Conservation (phyloP, 1,140 invertebrate species). For the Drosophila gunungcola region DNA sequence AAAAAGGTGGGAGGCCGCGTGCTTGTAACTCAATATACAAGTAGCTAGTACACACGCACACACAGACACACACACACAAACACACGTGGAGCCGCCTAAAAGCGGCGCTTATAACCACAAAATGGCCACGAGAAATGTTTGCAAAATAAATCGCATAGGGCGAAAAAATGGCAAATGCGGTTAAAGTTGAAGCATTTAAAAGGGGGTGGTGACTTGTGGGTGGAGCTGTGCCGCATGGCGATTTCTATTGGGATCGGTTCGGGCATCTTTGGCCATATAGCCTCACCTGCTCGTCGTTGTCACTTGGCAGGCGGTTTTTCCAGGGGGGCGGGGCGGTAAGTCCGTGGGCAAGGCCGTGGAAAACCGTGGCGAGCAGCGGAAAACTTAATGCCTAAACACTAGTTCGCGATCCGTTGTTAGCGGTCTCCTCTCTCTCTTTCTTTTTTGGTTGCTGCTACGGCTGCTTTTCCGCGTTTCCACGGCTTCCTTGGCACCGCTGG, state of each 20-base stretch:
- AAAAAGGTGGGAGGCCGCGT: constrained; percentile 33
- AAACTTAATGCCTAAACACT: constrained; percentile 69
- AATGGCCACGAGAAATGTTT: constrained; percentile 50
- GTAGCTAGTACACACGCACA: constrained; percentile 26
- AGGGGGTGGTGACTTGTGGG: constrained; percentile 13
- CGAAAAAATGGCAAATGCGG: constrained; percentile 27
- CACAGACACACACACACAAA: constrained; percentile 21
- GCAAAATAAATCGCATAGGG: constrained; percentile 29
- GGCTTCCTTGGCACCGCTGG: constrained; percentile 5
- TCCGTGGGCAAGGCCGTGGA: constrained; percentile 17
- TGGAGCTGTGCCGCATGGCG: constrained; percentile 22
- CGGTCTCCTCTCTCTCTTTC: constrained; percentile 21
- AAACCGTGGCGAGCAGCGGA: constrained; percentile 35
- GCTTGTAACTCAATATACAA: constrained; percentile 44
- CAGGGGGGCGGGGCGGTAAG: constrained; percentile 7
- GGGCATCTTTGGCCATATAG: constrained; percentile 2
- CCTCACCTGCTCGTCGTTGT: constrained; percentile 58
- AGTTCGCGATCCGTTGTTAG: constrained; percentile 53
- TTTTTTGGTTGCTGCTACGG: constrained; percentile 34
- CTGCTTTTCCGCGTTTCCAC: constrained; percentile 19
- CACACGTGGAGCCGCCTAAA: constrained; percentile 57
- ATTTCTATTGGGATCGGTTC: constrained; percentile 14
- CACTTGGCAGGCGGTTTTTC: constrained; percentile 25
- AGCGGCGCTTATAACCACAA: constrained; percentile 71
- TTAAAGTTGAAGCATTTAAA: constrained; percentile 43